Evolutionary conservation across 2,888 invertebrate genomes (phyloP).

Genomic region (Aphodius granarius): DNA sequence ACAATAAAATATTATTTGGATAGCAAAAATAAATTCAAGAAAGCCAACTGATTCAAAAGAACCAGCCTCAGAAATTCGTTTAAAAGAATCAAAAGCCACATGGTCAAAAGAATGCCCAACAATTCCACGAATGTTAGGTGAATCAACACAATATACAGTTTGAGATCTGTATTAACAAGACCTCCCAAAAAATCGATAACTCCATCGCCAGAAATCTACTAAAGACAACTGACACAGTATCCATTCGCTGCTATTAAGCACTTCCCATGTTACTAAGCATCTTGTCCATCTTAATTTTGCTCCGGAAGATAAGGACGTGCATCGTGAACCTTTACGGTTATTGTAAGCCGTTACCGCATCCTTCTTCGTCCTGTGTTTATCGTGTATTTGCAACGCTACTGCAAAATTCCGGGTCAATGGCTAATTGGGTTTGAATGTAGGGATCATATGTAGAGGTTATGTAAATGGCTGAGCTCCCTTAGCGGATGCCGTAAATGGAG

Average conservation of each 20-base stretch:
- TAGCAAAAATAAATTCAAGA: too few relatives aligned
- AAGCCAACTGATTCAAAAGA: too few relatives aligned
- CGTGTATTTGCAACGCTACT: not conserved
- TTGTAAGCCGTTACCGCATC: not conserved
- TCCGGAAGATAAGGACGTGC: not conserved
- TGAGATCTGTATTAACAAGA: not conserved
- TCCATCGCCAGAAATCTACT: too few relatives aligned
- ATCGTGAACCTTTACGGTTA: not conserved
- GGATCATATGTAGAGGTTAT: not conserved
- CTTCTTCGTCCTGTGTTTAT: not conserved
- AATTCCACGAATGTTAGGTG: too few relatives aligned
- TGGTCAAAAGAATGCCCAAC: too few relatives aligned
- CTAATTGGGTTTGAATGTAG: not conserved
- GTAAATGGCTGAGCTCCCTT: not conserved
- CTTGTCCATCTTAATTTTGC: not conserved
- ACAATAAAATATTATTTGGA: too few relatives aligned
- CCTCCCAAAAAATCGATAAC: not conserved
- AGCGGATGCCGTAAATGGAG: not conserved
- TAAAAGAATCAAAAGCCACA: too few relatives aligned
- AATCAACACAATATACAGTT: too few relatives aligned
- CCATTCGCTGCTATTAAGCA: too few relatives aligned
- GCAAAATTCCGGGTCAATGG: not conserved
- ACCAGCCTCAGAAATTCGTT: too few relatives aligned
- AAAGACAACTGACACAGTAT: too few relatives aligned
- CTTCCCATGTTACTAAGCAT: too few relatives aligned